Evolutionary conservation across 1,140 invertebrate species (phyloP), one percentile per base, ranked within the genome.

Genomic region (Achroia grisella): DNA sequence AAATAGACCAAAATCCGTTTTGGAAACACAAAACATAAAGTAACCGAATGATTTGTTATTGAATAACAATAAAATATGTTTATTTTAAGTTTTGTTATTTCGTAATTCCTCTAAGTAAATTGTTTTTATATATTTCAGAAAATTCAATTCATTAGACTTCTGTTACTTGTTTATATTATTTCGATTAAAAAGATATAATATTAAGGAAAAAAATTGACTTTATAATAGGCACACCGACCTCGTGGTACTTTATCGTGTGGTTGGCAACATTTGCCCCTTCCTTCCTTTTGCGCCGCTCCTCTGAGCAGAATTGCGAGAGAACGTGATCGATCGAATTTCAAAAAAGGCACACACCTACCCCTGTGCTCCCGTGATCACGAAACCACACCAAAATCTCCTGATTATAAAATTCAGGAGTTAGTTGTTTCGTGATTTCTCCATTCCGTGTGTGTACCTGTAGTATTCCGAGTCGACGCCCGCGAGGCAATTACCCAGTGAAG

Each of bases 261-360:
- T 84, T 84, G 80, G 77, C 67, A 81, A 68, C 69, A 67, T 60
- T 52, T 72, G 74, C 66, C 77, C 77, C 78, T 84, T 80, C 80
- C 73, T 81, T 77, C 76, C 77, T 84, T 84, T 84, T 82, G 65
- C 80, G 80, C 76, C 78, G 80, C 67, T 75, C 78, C 80, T 60
- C 72, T 42, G 65, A 67, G 71, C 78, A 84, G 77, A 84, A 73
- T 70, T 71, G 76, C 65, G 72, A 80, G 71, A 75, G 73, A 82
- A 81, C 78, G 80, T 82, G 78, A 85, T 85, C 80, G 80, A 84
- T 84, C 80, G 76, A 82, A 80, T 82, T 82, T 84, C 78, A 69
- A 80, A 82, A 80, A 84, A 79, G 74, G 78, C 80, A 80, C 78
- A 74, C 80, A 71, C 74, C 80, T 81, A 69, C 78, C 61, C 75